These are phyloP conservation scores for Rapana venosa DNA, from an alignment of 2,888 invertebrate species.

Conservation along the genomic window DNA sequence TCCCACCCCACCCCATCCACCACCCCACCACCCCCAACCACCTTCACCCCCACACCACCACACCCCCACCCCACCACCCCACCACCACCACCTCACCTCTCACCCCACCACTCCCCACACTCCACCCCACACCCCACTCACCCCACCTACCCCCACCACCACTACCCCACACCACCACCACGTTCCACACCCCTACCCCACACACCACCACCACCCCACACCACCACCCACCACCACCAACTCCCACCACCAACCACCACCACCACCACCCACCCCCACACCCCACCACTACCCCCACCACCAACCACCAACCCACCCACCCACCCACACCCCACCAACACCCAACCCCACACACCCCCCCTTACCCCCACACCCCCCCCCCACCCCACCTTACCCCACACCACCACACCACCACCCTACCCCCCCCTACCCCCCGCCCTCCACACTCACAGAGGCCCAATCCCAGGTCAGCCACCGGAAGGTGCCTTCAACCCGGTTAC, in stretches of 20 bases:
- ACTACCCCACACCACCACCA: not conserved
- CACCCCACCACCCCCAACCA: not conserved
- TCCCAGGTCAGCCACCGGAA: conserved; percentile 78
- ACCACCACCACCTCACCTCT: not conserved
- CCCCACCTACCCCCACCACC: not conserved
- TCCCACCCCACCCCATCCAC: too few relatives aligned
- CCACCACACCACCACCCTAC: not conserved
- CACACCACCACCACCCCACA: not conserved
- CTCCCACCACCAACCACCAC: not conserved
- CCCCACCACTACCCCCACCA: not conserved
- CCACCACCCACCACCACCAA: not conserved
- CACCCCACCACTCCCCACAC: not conserved
- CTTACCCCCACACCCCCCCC: not conserved
- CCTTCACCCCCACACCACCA: not conserved
- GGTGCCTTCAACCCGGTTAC: conserved; percentile 67
- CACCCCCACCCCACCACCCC: not conserved
- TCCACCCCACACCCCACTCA: not conserved
- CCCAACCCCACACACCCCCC: not conserved
- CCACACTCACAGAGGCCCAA: conserved; percentile 79
- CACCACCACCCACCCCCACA: not conserved
- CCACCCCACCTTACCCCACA: not conserved
- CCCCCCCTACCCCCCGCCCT: conserved; percentile 49
- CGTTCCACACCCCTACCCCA: not conserved
- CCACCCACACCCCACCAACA: not conserved
- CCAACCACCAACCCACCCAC: not conserved